Evolutionary conservation across 2,113 vertebrate genomes (phyloP), one percentile per base, ranked within the genome.

Genomic region (Syngnathus floridae): DNA sequence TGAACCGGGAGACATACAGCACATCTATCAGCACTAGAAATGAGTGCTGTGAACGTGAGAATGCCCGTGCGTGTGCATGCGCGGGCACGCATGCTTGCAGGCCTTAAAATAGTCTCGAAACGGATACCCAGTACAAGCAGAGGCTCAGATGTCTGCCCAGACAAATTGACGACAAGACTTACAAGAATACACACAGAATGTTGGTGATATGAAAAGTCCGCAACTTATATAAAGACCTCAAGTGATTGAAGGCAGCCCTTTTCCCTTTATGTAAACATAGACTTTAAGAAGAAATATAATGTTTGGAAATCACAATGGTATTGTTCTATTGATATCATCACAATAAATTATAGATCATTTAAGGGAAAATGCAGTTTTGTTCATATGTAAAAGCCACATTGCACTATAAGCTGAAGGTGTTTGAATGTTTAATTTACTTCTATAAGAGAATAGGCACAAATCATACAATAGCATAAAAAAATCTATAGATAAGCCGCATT

Each of bases 81-180:
- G 46, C 70, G 69, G 72, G 51, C 11, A 11, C 1, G 40, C 4
- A 4, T 41, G 61, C 67, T 71, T 66, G 48, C 62, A 41, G 51
- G 59, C 74, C 77, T 82, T 81, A 84, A 87, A 88, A 85, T 86
- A 88, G 86, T 22, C 56, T 56, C 62, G 70, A 83, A 87, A 73
- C 66, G 64, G 81, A 82, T 81, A 62, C 7, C 63, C 64, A 51
- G 37, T 66, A 58, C 72, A 72, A 65, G 62, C 16, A 49, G 72
- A 83, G 74, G 62, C 40, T 88, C 69, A 71, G 12, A 72, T 87
- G 75, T 70, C 81, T 62, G 14, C 46, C 55, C 21, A 52, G 46
- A 65, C 55, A 31, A 67, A 75, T 64, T 56, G 66, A 66, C 63
- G 58, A 69, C 65, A 76, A 71, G 64, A 66, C 41, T 54, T 64